Evolutionary conservation across 1,140 invertebrate genomes (phyloP).

Genomic region (Steinernema feltiae): DNA sequence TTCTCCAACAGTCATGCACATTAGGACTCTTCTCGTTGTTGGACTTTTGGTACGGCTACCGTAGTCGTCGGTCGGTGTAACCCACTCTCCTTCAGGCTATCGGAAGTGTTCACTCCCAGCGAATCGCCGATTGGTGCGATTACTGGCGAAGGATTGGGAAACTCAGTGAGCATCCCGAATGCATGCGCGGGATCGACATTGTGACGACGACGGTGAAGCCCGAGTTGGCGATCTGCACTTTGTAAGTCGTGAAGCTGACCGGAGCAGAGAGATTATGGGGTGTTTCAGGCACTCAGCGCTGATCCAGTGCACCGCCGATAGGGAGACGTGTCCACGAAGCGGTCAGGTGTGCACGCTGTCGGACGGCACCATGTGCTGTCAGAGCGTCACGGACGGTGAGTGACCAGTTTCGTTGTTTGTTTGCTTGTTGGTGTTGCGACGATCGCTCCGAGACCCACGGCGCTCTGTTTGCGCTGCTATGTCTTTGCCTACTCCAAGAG

Average conservation of each 20-base stretch:
- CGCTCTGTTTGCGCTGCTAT: neutral
- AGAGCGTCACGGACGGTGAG: slow-evolving; percentile 38
- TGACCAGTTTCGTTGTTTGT: slow-evolving; percentile 27
- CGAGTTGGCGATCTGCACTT: slow-evolving; percentile 63
- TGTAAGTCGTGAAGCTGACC: slow-evolving; percentile 11
- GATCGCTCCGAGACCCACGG: slow-evolving; percentile 16
- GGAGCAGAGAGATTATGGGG: neutral
- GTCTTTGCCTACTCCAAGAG: neutral
- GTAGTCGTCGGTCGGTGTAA: neutral
- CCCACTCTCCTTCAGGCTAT: neutral
- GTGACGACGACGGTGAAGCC: slow-evolving; percentile 60
- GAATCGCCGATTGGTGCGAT: slow-evolving; percentile 32
- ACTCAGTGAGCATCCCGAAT: slow-evolving; percentile 38
- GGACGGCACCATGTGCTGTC: slow-evolving; percentile 40
- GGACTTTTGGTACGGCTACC: neutral
- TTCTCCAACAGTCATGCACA: neutral
- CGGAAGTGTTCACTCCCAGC: neutral
- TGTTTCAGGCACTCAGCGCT: slow-evolving; percentile 33
- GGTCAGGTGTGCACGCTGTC: slow-evolving; percentile 40
- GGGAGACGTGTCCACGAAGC: slow-evolving; percentile 30
- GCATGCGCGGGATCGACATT: slow-evolving; percentile 16
- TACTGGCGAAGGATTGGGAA: slow-evolving; percentile 33
- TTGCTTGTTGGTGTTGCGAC: slow-evolving; percentile 25
- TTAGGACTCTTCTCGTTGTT: neutral
- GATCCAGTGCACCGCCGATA: slow-evolving; percentile 37